Base-by-base conservation (phyloP, 2,888 invertebrate species). In the Ochropleura plecta region DNA sequence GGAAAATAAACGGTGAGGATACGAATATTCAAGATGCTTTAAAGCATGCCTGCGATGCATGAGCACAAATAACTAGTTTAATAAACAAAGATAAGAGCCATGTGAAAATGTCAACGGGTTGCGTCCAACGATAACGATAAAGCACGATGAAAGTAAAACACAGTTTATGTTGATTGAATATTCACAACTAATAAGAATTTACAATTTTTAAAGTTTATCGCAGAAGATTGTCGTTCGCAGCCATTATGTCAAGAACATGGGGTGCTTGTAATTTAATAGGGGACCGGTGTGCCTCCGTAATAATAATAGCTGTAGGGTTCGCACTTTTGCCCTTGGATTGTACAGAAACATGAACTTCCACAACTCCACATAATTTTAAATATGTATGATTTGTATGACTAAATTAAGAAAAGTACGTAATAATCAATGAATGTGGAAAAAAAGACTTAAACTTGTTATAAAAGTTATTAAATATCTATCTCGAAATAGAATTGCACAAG, bases 1-100 rank as follows among this genome's bases (percentile, higher is more conserved):
- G 96, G 92, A 96, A 96, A 95, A 96, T 96, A 94, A 96, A 96
- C 90, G 96, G 96, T 96, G 91, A 94, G 95, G 79, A 89, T 82
- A 78, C 76, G 81, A 82, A 76, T 76, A 71, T 71, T 72, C 53
- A 82, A 86, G 81, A 84, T 76, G 81, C 81, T 81, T 84, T 81
- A 73, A 83, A 81, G 77, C 86, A 81, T 81, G 78, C 84, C 64
- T 87, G 79, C 77, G 82, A 78, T 78, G 75, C 81, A 81, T 74
- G 79, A 81, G 73, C 69, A n/a, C 55, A 73, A 76, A 79, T 71
- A 79, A 76, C 70, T 78, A 84, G 74, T 75, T 82, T 87, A 81
- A 83, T 83, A 86, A 73, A 89, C 85, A 84, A 85, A 90, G 91
- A 91, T 92, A 93, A 91, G 88, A 85, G 72, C 71, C 78, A 79